Conservation (phyloP, 2,797 vertebrate genomes). For the Pteronotus mesoamericanus region DNA sequence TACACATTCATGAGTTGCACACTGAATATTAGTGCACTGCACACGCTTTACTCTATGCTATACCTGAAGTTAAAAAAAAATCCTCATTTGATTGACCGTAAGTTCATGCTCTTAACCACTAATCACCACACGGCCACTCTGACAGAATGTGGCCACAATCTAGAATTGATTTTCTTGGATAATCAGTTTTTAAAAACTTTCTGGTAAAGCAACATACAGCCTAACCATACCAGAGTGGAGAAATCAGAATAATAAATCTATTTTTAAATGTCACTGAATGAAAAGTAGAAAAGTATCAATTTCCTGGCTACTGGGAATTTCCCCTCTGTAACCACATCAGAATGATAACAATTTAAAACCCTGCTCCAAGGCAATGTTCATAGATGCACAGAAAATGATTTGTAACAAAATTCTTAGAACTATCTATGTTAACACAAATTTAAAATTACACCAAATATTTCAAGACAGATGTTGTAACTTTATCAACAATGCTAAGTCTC, state of each 20-base stretch:
- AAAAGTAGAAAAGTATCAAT: conserved; percentile 52
- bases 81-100: not conserved
- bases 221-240: conserved; percentile 8
- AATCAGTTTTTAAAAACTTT: not conserved
- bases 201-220: not conserved
- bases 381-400: not conserved
- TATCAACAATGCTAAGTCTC: not conserved
- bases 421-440: not conserved
- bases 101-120: not conserved
- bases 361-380: not conserved
- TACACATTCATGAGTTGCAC: not conserved
- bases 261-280: conserved; percentile 56
- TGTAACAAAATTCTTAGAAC: not conserved
- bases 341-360: not conserved
- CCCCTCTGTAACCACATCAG: not conserved
- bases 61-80: not conserved
- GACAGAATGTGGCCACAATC: not conserved
- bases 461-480: not conserved
- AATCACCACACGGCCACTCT: not conserved
- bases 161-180: not conserved
- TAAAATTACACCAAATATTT: conserved; percentile 42
- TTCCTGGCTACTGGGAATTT: conserved; percentile 57
- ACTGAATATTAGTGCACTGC: not conserved
- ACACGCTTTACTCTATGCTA: not conserved
- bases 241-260: not conserved